These are phyloP conservation scores for Tetheella fluctuosa DNA, from an alignment of 2,888 invertebrate genomes.

Conservation along the genomic window DNA sequence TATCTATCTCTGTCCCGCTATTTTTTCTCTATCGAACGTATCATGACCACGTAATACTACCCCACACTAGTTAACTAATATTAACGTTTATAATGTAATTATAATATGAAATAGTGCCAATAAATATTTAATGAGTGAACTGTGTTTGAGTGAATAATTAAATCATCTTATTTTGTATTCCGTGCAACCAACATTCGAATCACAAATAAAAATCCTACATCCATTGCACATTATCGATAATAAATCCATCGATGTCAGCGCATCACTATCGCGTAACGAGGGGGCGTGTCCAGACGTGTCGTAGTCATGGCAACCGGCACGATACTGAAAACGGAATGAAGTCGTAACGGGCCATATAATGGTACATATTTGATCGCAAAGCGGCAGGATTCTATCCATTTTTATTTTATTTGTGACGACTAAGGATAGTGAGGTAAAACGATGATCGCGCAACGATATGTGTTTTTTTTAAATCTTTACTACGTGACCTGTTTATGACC, in stretches of 20 bases:
- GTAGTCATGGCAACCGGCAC: constrained; percentile 42
- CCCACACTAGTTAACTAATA: too few species aligned
- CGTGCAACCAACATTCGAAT: not conserved
- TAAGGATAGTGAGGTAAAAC: not conserved
- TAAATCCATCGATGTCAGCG: constrained; percentile 32
- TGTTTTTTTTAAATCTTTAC: not conserved
- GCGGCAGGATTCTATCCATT: constrained; percentile 10
- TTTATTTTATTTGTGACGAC: constrained; percentile 12
- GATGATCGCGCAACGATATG: not conserved
- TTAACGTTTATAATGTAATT: too few species aligned
- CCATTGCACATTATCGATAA: constrained; percentile 9
- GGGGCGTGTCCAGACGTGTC: constrained; percentile 47
- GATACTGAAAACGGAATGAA: constrained; percentile 26
- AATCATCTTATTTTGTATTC: too few species aligned
- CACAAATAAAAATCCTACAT: not conserved
- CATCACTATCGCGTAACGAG: constrained; percentile 45
- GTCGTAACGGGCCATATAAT: constrained; percentile 22
- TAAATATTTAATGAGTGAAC: too few species aligned
- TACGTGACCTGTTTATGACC: not conserved
- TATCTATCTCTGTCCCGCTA: too few species aligned
- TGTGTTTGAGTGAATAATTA: too few species aligned
- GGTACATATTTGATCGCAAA: constrained; percentile 26
- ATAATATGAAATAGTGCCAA: too few species aligned
- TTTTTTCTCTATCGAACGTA: too few species aligned
- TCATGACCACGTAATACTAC: too few species aligned